Base-by-base conservation (phyloP, 2,888 invertebrate species). In the Antitype chi region DNA sequence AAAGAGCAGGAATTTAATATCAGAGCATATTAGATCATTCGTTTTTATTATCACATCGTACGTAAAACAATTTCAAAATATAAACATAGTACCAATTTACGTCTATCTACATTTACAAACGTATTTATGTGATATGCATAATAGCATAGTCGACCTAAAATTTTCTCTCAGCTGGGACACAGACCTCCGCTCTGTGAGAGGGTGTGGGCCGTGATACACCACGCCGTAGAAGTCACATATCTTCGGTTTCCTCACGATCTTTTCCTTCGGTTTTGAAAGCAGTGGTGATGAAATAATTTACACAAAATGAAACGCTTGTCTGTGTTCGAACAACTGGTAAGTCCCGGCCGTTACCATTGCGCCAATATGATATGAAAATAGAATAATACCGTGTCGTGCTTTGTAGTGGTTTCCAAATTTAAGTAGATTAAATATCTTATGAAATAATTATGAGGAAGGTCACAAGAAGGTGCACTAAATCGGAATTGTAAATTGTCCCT, bases 1-100 rank as follows among this genome's bases (percentile, higher is more conserved):
- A 60, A 66, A 67, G 63, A 71, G 43, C 57, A 28, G 62, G 55
- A 72, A 70, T 77, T 82, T 77, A 53, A 70, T 85, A 80, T 67
- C 28, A 23, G 28, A 67, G 47, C 11, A n/a, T 69, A 59, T 60
- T 64, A 47, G 2, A 70, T 20, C 15, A 60, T 23, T 38, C 9
- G 15, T 15, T 71, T 47, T 32, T 73, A 53, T 9, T n/a, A 28
- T 55, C 5, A 13, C 38, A 70, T 13, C 15, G 23, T 71, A 53
- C 17, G 13, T 28, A 28, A 5, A 17, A 72, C 1, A 52, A 23
- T 70, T 70, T 32, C 13, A 4, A 9, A 32, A 20, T 32, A 2
- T n/a, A 68, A 53, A 52, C 25, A 47, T 23, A 9, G 13, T 20
- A 47, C 13, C n/a, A 23, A 52, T 17, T 52, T 11, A 52, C 5